Evolutionary conservation across 2,888 invertebrate genomes (phyloP).

Genomic region (Empis stercorea): DNA sequence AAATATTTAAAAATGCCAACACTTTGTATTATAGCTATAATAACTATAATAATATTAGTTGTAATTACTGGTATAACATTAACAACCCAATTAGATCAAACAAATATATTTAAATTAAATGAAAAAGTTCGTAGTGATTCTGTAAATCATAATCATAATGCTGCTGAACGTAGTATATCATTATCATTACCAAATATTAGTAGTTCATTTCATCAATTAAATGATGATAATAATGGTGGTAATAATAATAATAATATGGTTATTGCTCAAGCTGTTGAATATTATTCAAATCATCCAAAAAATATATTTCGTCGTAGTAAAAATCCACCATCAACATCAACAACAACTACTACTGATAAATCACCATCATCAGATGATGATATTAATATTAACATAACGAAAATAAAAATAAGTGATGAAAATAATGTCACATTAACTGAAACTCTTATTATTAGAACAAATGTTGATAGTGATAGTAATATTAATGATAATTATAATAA

Average conservation of each 20-base stretch:
- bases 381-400: too few relatives aligned
- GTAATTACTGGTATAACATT: slow-evolving; percentile 42
- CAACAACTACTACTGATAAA: too few relatives aligned
- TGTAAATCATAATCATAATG: slow-evolving; percentile 17
- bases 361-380: neutral
- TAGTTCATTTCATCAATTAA: too few relatives aligned
- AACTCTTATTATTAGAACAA: neutral
- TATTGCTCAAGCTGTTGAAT: neutral
- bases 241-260: neutral
- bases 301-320: slow-evolving; percentile 18
- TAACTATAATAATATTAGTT: slow-evolving; percentile 39
- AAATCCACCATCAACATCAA: too few relatives aligned
- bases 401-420: neutral
- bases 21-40: slow-evolving; percentile 34
- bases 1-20: slow-evolving; percentile 36
- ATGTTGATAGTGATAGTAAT: neutral
- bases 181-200: neutral
- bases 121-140: slow-evolving; percentile 34
- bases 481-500: neutral
- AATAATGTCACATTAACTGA: neutral
- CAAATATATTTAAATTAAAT: slow-evolving; percentile 32
- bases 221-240: neutral
- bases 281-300: slow-evolving; percentile 31
- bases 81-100: slow-evolving; percentile 34
- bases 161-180: neutral